These are phyloP conservation scores for Fragum sueziense DNA, from an alignment of 2,888 invertebrate genomes.

Conservation along the genomic window DNA sequence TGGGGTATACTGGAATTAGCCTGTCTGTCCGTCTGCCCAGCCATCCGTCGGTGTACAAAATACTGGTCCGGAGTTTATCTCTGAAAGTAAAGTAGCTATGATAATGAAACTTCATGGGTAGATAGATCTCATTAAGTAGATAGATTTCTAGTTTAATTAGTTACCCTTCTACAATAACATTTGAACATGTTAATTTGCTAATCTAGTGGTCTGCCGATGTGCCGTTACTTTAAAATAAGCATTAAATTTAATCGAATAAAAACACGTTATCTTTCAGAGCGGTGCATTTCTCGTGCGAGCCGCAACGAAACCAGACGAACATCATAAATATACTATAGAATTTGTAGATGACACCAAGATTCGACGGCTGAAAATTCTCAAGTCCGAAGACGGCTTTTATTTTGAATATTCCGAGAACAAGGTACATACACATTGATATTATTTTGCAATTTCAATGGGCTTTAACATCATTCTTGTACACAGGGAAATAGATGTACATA, in stretches of 20 bases:
- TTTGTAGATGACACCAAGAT: conserved; percentile 19
- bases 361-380: conserved; percentile 31
- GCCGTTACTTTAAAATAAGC: background rate
- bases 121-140: too few relatives aligned
- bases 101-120: too few relatives aligned
- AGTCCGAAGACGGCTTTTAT: conserved; percentile 18
- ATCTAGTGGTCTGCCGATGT: too few relatives aligned
- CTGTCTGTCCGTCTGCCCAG: too few relatives aligned
- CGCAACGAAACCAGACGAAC: background rate
- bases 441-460: background rate
- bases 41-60: too few relatives aligned
- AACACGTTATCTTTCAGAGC: conserved; percentile 18
- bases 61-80: too few relatives aligned
- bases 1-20: too few relatives aligned
- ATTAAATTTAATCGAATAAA: background rate
- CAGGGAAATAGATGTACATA: background rate
- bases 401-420: conserved; percentile 29
- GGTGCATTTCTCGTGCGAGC: conserved; percentile 33
- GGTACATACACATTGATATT: conserved; percentile 6
- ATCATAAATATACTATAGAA: conserved; percentile 35
- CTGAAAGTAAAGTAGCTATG: too few relatives aligned
- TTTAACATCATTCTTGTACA: background rate
- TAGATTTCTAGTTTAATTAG: too few relatives aligned
- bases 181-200: too few relatives aligned
- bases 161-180: too few relatives aligned